Percentiles rank a stretch among this genome's conserved stretches.
phyloP scores from a whole-genome alignment of 1,140 invertebrate genomes.

The Leptopilina clavipes region DNA sequence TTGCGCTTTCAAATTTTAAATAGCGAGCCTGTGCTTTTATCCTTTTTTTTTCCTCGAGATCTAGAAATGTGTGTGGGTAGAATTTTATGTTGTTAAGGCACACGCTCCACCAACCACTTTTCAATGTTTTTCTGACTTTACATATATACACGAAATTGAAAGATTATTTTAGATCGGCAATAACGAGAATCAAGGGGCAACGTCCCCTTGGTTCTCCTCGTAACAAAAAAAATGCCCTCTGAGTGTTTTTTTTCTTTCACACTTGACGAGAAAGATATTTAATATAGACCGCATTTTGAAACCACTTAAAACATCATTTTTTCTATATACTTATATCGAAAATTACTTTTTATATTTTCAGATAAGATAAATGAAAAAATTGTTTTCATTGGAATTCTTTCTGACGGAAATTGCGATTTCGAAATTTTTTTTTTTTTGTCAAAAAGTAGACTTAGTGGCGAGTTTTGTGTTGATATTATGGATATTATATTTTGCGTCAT shows the following conservation, averaged over 20 bases:
- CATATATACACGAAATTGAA: neutral
- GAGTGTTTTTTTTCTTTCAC: neutral
- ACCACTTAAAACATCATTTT: neutral
- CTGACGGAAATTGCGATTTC: conserved; percentile 41
- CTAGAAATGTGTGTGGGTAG: neutral
- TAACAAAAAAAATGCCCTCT: neutral
- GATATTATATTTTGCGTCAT: too few relatives aligned
- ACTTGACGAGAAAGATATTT: conserved; percentile 15
- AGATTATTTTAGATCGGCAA: conserved; percentile 11
- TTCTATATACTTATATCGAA: too few relatives aligned
- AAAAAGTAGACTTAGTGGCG: too few relatives aligned
- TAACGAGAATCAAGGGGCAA: too few relatives aligned
- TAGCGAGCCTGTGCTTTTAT: neutral
- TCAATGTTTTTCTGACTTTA: neutral
- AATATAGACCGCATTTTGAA: neutral
- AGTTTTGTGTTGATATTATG: too few relatives aligned
- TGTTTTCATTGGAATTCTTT: neutral
- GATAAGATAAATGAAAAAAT: too few relatives aligned
- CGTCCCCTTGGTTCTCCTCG: neutral
- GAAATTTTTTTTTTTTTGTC: too few relatives aligned
- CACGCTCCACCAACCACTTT: neutral
- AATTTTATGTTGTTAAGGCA: neutral
- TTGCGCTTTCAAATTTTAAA: conserved; percentile 23
- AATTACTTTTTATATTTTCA: too few relatives aligned
- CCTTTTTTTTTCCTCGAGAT: neutral